Base-by-base conservation (phyloP, 2,797 vertebrate genomes). In the Lithobates sylvaticus region DNA sequence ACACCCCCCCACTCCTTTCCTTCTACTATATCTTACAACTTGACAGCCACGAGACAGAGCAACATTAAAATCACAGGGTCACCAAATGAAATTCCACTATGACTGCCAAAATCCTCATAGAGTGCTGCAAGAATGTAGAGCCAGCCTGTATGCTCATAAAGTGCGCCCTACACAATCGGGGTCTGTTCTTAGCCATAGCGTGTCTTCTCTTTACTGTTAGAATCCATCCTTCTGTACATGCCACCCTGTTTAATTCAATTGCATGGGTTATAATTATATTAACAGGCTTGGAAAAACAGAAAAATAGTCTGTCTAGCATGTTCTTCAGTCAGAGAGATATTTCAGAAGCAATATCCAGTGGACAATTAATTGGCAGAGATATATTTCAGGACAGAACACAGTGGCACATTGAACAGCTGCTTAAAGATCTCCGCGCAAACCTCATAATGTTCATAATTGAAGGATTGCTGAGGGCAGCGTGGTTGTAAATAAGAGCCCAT, bases 1-100 rank as follows among this genome's bases (percentile, higher is more conserved):
- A 6, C 39, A 9, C 67, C 10, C 9, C 68, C 27, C 68, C 54
- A 5, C 12, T 54, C 54, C 36, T 18, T 3, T 47, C 73, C 73
- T 15, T 50, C 72, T 29, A 80, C 36, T 26, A 80, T 85, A 73
- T 75, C 39, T 15, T 12, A 3, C 29, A 76, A 81, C 81, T 29
- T 81, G 78, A 86, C 72, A 76, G 84, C 64, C 84, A 86, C 72
- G 78, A 86, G 84, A 86, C 84, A 81, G 64, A 42, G 34, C 84
- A 76, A 36, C 44, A 70, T 75, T 85, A 81, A 74, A 87, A 83
- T 61, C 70, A 58, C 32, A 69, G 76, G 76, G 86, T 84, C 64
- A 61, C 29, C 83, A 78, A 84, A 78, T 50, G 9, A 77, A 78
- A 87, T 87, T 87, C 81, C 68, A 67, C 27, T 34, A n/a, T 10